phyloP scores from a whole-genome alignment of 2,888 invertebrate species.

The Eupeodes luniger region DNA sequence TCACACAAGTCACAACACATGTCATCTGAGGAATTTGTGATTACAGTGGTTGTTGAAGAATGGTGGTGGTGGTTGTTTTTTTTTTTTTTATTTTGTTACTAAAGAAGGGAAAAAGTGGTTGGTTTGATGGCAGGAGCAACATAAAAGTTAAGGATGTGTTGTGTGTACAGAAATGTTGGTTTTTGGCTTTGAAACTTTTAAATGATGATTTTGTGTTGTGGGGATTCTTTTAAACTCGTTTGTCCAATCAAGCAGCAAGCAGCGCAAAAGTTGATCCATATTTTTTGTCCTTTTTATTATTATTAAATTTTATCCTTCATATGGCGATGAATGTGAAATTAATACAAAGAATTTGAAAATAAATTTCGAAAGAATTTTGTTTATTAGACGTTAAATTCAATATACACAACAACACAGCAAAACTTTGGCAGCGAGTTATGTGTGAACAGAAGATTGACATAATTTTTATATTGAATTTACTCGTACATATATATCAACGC shows the following conservation, averaged over 20 bases:
- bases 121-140: slow-evolving; percentile 3
- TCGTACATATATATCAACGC: too few species aligned
- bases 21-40: slow-evolving; percentile 17
- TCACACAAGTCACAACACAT: slow-evolving; percentile 26
- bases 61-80: neutral
- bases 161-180: neutral
- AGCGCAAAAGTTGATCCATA: neutral
- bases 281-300: neutral
- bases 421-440: too few species aligned
- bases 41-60: slow-evolving; percentile 23
- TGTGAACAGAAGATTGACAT: neutral
- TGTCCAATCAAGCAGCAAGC: slow-evolving; percentile 5
- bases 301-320: neutral
- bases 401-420: neutral
- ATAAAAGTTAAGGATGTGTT: slow-evolving; percentile 4
- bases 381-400: neutral
- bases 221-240: neutral
- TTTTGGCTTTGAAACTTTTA: slow-evolving; percentile 12
- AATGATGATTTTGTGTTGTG: slow-evolving; percentile 12
- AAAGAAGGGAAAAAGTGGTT: slow-evolving; percentile 1
- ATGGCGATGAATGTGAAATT: too few species aligned
- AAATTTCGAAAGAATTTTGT: neutral
- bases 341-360: neutral
- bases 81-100: neutral
- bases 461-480: neutral